Evolutionary conservation across 2,797 vertebrate species (phyloP).

Genomic region (Poeciliopsis paucimaculata): DNA sequence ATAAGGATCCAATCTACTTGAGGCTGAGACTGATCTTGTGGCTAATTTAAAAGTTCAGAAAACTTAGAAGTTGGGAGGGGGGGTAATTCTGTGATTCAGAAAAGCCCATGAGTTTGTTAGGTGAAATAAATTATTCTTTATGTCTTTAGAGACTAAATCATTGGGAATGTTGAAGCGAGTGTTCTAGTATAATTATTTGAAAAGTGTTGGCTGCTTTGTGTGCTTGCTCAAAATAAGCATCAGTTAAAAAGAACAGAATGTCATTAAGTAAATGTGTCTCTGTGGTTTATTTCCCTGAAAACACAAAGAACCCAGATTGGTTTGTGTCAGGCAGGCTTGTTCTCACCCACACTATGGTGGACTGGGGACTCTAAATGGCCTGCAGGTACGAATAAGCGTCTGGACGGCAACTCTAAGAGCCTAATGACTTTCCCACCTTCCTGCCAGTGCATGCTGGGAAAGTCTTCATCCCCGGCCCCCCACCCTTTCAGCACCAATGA

Average conservation of each 20-base stretch:
- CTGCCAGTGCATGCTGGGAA: conserved; percentile 53
- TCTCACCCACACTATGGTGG: conserved; percentile 49
- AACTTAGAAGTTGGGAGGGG: background rate
- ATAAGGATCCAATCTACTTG: background rate
- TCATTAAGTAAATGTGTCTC: background rate
- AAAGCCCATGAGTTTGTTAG: background rate
- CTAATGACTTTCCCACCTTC: conserved; percentile 54
- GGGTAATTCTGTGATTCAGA: background rate
- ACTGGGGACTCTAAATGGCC: conserved; percentile 40
- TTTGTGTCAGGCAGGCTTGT: conserved; percentile 12
- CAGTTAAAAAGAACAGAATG: background rate
- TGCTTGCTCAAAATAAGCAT: background rate
- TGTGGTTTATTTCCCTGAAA: conserved; percentile 11
- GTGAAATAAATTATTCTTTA: background rate
- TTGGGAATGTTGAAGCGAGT: background rate
- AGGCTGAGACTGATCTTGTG: background rate
- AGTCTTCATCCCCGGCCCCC: conserved; percentile 20
- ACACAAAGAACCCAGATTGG: conserved; percentile 16
- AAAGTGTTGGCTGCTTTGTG: background rate
- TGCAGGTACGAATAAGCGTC: conserved; percentile 40
- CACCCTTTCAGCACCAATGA: background rate
- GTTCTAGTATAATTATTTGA: background rate
- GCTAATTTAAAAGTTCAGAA: background rate
- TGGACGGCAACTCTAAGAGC: conserved; percentile 37
- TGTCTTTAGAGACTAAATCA: background rate